These are phyloP conservation scores for Bathybates hornii DNA, from an alignment of 2,113 vertebrate species.

Conservation along the genomic window DNA sequence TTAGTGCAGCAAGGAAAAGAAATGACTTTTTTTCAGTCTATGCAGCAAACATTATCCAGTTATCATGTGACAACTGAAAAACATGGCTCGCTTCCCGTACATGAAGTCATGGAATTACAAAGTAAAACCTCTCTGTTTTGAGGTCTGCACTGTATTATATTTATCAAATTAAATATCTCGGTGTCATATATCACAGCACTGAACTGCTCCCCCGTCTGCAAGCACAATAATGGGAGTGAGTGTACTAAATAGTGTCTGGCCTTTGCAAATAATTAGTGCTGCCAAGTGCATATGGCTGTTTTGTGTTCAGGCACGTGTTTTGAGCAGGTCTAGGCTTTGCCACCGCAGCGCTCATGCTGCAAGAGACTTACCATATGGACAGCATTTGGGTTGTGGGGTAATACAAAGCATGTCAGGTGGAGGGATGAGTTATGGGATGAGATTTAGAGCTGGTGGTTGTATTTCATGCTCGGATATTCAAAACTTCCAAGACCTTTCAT, in stretches of 20 bases:
- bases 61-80: background rate
- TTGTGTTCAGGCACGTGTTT: background rate
- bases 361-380: background rate
- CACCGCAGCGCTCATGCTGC: background rate
- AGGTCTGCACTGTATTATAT: background rate
- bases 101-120: slow-evolving; percentile 1
- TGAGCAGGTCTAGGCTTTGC: background rate
- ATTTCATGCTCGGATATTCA: background rate
- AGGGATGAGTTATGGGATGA: background rate
- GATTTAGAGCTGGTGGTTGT: slow-evolving; percentile 10
- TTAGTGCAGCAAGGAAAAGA: background rate
- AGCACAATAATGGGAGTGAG: background rate
- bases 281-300: background rate
- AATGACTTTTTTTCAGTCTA: background rate
- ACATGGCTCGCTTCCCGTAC: background rate
- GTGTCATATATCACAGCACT: background rate
- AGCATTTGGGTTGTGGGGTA: background rate
- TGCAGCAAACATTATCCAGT: background rate
- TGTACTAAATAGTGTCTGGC: background rate
- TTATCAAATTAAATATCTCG: background rate
- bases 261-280: background rate
- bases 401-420: slow-evolving; percentile 31
- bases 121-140: background rate
- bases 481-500: background rate
- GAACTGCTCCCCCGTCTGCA: background rate